These are phyloP conservation scores for Pseudolaguvia tuberculata DNA, from an alignment of 2,113 vertebrate genomes.

Conservation along the genomic window DNA sequence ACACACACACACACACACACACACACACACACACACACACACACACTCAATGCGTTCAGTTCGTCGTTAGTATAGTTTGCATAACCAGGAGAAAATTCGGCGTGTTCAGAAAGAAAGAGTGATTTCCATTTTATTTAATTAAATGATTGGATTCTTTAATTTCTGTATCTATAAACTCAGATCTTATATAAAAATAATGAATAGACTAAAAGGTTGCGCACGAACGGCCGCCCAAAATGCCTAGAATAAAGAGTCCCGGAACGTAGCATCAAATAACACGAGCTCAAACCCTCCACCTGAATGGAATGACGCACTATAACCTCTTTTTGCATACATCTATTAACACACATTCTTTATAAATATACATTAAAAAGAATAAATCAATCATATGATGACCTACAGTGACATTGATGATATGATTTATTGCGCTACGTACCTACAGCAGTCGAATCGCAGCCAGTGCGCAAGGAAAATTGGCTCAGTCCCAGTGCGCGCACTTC, in stretches of 20 bases:
- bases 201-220: background rate
- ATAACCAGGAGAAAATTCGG: background rate
- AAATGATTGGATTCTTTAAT: no score
- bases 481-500: background rate
- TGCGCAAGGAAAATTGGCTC: background rate
- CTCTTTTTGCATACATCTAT: background rate
- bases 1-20: background rate
- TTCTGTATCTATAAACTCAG: no score
- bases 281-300: conserved; percentile 4
- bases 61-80: conserved; percentile 8
- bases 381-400: background rate
- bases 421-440: conserved; percentile 15
- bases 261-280: conserved; percentile 39
- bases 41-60: background rate
- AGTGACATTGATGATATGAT: background rate
- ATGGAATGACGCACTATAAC: conserved; percentile 18
- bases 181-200: background rate
- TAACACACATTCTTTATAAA: background rate
- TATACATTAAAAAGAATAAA: background rate
- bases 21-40: background rate
- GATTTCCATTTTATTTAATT: no score
- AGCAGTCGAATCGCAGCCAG: background rate
- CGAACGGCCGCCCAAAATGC: conserved; percentile 28
- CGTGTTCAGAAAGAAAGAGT: background rate
- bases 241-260: conserved; percentile 42